Percentiles rank a stretch among this genome's conserved stretches.
Evolutionary conservation across 2,113 vertebrate species (phyloP).

Genomic region (Carlito syrichta): DNA sequence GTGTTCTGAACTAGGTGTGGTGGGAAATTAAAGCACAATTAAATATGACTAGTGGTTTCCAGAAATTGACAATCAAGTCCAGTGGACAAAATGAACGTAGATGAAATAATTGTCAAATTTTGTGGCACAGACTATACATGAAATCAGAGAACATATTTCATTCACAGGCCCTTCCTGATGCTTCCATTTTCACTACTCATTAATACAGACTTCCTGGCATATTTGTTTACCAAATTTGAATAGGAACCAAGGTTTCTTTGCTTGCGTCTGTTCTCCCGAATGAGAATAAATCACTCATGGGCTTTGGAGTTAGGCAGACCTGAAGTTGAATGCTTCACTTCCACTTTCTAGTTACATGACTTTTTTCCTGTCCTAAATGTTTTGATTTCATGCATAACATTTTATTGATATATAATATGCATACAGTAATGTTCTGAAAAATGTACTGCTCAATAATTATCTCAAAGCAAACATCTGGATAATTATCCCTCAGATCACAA

Average conservation of each 20-base stretch:
- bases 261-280: background rate
- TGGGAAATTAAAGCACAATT: background rate
- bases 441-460: background rate
- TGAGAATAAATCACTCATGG: background rate
- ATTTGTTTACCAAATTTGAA: background rate
- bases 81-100: background rate
- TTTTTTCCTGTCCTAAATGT: background rate
- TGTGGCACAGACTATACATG: background rate
- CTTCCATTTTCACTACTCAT: background rate
- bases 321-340: background rate
- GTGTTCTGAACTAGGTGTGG: background rate
- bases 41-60: background rate
- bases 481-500: background rate
- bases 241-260: background rate
- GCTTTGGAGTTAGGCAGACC: background rate
- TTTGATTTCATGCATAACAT: background rate
- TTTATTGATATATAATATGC: background rate
- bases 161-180: background rate
- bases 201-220: background rate
- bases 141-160: background rate
- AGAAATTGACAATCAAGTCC: background rate
- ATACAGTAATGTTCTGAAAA: background rate
- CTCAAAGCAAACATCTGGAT: background rate
- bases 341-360: background rate
- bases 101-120: background rate